These are phyloP conservation scores for Fukomys damarensis DNA, from an alignment of 2,113 vertebrate species.

Conservation along the genomic window DNA sequence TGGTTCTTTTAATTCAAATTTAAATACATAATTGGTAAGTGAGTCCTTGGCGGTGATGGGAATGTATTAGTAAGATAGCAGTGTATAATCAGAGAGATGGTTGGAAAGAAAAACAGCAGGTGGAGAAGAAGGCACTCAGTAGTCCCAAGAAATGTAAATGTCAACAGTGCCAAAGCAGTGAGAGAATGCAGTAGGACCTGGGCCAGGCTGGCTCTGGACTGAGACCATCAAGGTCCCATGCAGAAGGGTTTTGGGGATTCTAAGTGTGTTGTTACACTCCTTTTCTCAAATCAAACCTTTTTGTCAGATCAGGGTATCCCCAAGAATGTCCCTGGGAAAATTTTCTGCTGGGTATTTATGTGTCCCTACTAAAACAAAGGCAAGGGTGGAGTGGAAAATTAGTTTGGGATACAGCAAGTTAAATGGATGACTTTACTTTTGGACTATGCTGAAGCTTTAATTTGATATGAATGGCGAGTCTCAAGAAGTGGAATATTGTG, in stretches of 20 bases:
- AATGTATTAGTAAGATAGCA: neutral
- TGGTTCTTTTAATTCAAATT: constrained; percentile 49
- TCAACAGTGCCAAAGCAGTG: neutral
- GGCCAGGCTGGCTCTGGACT: neutral
- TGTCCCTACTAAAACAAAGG: neutral
- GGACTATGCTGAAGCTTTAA: neutral
- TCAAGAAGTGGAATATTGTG: neutral
- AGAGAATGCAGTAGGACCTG: neutral
- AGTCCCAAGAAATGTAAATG: neutral
- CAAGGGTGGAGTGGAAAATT: neutral
- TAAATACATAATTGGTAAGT: constrained; percentile 22
- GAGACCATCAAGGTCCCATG: neutral
- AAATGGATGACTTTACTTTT: constrained; percentile 6
- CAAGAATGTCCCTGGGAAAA: neutral
- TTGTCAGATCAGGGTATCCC: too few species aligned
- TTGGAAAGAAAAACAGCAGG: neutral
- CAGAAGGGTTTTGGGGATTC: neutral
- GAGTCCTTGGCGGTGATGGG: neutral
- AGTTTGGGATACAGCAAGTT: neutral
- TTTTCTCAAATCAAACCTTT: neutral
- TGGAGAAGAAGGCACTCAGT: neutral
- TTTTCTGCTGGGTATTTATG: neutral
- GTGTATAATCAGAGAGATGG: neutral
- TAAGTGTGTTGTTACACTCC: neutral
- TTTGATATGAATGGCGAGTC: neutral